Evolutionary conservation across 1,140 invertebrate genomes (phyloP).

Genomic region (Ceratina japonica): DNA sequence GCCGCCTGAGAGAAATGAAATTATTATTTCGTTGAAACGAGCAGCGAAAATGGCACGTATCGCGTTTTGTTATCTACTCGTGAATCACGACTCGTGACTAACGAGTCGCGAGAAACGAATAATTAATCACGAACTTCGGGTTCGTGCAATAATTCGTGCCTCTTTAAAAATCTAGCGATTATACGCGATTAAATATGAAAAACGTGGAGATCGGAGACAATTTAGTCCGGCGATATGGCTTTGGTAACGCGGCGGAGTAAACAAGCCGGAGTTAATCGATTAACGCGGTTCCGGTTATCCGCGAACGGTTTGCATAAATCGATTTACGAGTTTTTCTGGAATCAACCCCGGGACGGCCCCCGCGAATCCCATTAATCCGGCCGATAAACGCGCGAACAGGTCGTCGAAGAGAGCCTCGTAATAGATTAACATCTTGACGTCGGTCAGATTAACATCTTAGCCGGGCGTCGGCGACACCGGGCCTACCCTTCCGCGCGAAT

Average conservation of each 20-base stretch:
- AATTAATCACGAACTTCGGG: too few species aligned
- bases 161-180: too few species aligned
- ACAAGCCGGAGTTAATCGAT: not conserved
- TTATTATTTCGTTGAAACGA: not conserved
- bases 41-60: not conserved
- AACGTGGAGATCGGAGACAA: too few species aligned
- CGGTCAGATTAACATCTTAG: not conserved
- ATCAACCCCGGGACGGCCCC: not conserved
- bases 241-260: not conserved
- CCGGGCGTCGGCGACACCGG: not conserved
- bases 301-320: not conserved
- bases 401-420: conserved; percentile 12
- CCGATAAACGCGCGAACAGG: conserved; percentile 4
- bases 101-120: too few species aligned
- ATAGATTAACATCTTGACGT: not conserved
- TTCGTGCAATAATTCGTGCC: too few species aligned
- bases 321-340: not conserved
- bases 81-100: too few species aligned
- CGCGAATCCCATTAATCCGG: not conserved
- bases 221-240: not conserved
- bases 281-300: not conserved
- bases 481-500: not conserved
- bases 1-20: not conserved
- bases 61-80: too few species aligned
- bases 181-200: too few species aligned